Conservation (phyloP, 2,113 vertebrate genomes). For the Chionis minor region DNA sequence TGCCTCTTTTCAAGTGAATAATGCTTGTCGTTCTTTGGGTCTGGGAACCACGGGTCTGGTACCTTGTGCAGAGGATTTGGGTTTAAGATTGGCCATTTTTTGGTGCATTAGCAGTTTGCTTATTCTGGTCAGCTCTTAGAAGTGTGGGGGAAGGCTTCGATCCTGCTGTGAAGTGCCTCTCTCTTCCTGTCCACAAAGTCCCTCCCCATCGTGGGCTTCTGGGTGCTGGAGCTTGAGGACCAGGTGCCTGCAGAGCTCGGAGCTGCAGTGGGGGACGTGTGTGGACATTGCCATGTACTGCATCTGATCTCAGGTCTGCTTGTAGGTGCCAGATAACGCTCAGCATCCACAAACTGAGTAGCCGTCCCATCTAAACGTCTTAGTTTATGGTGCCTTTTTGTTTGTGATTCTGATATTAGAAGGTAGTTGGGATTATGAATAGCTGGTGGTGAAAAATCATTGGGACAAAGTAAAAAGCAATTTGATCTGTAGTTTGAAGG, state of each 20-base stretch:
- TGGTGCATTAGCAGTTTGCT: background rate
- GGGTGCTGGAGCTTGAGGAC: background rate
- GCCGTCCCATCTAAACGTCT: background rate
- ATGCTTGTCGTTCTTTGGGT: background rate
- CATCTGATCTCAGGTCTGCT: background rate
- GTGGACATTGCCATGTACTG: background rate
- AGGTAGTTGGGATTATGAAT: background rate
- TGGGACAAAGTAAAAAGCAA: background rate
- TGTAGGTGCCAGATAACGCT: background rate
- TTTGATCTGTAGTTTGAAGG: background rate
- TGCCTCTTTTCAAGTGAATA: background rate
- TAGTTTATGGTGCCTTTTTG: background rate
- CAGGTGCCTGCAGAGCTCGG: background rate
- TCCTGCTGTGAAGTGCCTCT: background rate
- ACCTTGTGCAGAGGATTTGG: background rate
- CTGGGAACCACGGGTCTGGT: rapidly evolving
- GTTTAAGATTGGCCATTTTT: background rate
- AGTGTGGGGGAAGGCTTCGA: background rate
- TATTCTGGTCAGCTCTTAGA: background rate
- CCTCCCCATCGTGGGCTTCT: rapidly evolving
- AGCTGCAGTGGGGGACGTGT: background rate
- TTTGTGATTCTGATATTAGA: background rate
- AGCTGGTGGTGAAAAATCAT: background rate
- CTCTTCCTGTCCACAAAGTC: background rate
- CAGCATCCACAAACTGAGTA: background rate